Conservation (phyloP, 2,797 vertebrate species). For the Sebastes miniatus region DNA sequence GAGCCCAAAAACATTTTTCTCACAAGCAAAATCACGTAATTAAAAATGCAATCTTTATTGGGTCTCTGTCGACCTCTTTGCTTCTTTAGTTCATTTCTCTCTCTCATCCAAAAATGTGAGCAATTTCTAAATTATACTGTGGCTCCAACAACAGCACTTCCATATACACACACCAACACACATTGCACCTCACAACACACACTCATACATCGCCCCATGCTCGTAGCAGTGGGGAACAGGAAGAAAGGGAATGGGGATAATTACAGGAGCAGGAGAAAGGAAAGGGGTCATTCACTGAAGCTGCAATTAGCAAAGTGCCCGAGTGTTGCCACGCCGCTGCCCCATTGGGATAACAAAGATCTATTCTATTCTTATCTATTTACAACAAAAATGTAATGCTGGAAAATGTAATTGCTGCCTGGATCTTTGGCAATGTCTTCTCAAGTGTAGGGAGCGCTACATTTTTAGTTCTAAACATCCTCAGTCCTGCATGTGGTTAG, state of each 20-base stretch:
- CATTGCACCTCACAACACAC: not conserved
- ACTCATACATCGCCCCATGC: not conserved
- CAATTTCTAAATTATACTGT: not conserved
- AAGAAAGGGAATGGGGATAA: constrained; percentile 13
- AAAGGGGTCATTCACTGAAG: constrained; percentile 14
- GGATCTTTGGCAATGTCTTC: not conserved
- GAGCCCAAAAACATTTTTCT: constrained; percentile 6
- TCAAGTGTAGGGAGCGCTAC: not conserved
- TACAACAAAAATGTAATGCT: not conserved
- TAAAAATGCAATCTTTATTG: constrained; percentile 10
- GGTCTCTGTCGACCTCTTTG: constrained; percentile 11
- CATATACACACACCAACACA: not conserved
- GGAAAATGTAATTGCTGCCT: not conserved
- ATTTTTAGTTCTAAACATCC: not conserved
- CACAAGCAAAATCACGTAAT: constrained; percentile 20
- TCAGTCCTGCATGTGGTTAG: not conserved
- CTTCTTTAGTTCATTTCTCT: not conserved
- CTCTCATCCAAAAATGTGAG: not conserved
- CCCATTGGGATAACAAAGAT: not conserved
- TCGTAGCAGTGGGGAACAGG: not conserved
- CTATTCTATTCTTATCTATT: not conserved
- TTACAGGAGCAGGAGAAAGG: constrained; percentile 5
- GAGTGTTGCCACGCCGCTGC: not conserved
- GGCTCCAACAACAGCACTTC: not conserved
- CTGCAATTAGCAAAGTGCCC: constrained; percentile 41